phyloP scores from a whole-genome alignment of 2,797 vertebrate species.

The Neosilurus mollespiculum region DNA sequence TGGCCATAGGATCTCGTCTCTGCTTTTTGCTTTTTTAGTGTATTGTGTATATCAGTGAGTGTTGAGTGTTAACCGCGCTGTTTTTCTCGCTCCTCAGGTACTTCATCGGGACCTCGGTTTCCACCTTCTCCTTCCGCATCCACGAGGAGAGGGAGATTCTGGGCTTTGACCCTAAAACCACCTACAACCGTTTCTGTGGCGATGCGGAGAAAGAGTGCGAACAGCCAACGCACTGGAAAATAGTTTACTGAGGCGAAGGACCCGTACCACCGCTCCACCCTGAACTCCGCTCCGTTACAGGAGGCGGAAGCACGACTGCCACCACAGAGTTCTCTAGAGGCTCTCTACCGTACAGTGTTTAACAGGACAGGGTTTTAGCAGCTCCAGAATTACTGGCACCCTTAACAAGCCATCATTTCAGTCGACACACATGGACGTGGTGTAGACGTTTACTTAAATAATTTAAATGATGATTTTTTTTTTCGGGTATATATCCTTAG shows the following conservation, averaged over 20 bases:
- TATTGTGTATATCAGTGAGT: background rate
- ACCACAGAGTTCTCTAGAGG: background rate
- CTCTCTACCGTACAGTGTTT: background rate
- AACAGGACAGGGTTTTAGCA: background rate
- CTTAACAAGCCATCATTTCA: background rate
- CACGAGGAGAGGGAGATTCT: conserved; percentile 95
- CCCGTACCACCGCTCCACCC: no score
- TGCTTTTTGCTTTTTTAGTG: no score
- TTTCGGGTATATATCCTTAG: no score
- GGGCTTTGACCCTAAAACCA: conserved; percentile 90
- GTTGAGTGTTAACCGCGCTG: conserved; percentile 69
- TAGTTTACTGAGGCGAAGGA: conserved; percentile 75
- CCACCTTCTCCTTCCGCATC: conserved; percentile 96
- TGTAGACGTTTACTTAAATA: background rate
- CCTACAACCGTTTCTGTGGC: conserved; percentile 95
- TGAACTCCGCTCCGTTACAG: background rate
- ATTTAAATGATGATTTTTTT: no score
- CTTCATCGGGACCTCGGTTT: conserved; percentile 94
- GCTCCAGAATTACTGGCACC: background rate
- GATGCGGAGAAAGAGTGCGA: conserved; percentile 87
- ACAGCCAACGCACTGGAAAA: conserved; percentile 97
- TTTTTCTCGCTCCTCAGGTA: conserved; percentile 73
- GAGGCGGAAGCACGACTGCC: background rate
- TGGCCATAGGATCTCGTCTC: no score
- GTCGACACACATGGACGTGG: background rate